A percentile compares a stretch with the other conserved stretches of the same genome.
phyloP scores from a whole-genome alignment of 2,113 vertebrate genomes.

The Cariama cristata region DNA sequence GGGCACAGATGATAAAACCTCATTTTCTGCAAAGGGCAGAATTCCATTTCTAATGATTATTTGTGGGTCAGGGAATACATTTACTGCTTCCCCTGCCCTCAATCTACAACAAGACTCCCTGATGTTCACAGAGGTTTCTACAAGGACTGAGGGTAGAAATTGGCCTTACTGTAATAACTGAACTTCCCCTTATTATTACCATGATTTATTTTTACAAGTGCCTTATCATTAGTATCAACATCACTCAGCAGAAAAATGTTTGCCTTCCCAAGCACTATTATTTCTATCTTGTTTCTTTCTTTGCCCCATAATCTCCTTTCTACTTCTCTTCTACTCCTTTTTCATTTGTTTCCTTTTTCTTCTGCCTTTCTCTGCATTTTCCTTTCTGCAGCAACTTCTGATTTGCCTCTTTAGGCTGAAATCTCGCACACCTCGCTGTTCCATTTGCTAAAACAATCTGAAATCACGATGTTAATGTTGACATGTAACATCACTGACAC shows the following conservation, averaged over 20 bases:
- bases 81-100: conserved; percentile 11
- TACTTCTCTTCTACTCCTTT: background rate
- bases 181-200: conserved; percentile 4
- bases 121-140: background rate
- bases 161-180: background rate
- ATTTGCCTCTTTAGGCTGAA: background rate
- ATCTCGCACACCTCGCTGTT: background rate
- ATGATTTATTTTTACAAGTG: conserved; percentile 42
- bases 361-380: background rate
- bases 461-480: background rate
- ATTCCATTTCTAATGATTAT: conserved; percentile 65
- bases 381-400: background rate
- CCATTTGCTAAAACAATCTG: background rate
- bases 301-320: background rate
- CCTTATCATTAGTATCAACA: conserved; percentile 23
- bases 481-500: background rate
- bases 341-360: background rate
- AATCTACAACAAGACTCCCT: background rate
- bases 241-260: conserved; percentile 37
- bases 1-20: conserved; percentile 56
- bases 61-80: conserved; percentile 52
- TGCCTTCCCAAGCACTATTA: background rate
- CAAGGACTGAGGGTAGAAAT: conserved; percentile 7
- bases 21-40: conserved; percentile 54
- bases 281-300: conserved; percentile 7